A percentile compares a stretch with the other conserved stretches of the same genome.
phyloP scores from a whole-genome alignment of 1,140 invertebrate genomes.

The Procambarus virginalis region DNA sequence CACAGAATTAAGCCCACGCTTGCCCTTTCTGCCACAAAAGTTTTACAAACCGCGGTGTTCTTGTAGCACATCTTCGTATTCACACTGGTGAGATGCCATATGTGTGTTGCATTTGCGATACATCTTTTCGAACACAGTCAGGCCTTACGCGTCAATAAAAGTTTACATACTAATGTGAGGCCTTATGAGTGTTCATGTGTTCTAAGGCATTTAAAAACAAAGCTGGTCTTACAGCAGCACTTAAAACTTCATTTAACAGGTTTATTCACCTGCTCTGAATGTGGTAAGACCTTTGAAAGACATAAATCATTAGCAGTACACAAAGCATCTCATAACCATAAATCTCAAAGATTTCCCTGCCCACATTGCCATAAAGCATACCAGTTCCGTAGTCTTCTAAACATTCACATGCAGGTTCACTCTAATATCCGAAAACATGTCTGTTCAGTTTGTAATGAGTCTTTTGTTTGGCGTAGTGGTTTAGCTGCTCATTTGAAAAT shows the following conservation, averaged over 20 bases:
- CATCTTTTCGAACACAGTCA: slow-evolving; percentile 31
- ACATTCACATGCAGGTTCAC: slow-evolving; percentile 54
- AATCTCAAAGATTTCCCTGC: slow-evolving; percentile 35
- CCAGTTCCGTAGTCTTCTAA: slow-evolving; percentile 39
- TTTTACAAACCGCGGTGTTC: slow-evolving; percentile 53
- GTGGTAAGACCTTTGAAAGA: slow-evolving; percentile 49
- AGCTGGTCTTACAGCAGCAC: slow-evolving; percentile 51
- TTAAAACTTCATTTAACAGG: slow-evolving; percentile 53
- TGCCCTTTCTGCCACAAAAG: slow-evolving; percentile 31
- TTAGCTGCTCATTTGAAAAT: slow-evolving; percentile 57
- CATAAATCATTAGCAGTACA: slow-evolving; percentile 45
- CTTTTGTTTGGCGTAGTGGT: slow-evolving; percentile 56
- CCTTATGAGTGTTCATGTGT: slow-evolving; percentile 54
- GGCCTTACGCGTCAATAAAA: slow-evolving; percentile 35
- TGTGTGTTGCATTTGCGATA: slow-evolving; percentile 27
- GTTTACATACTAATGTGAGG: slow-evolving; percentile 30
- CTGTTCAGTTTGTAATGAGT: slow-evolving; percentile 28
- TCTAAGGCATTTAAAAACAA: slow-evolving; percentile 53
- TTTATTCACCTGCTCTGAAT: slow-evolving; percentile 51
- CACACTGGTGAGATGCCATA: slow-evolving; percentile 43
- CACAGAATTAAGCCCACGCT: slow-evolving; percentile 43
- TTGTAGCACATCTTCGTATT: slow-evolving; percentile 44
- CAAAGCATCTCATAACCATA: slow-evolving; percentile 49
- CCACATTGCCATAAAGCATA: slow-evolving; percentile 49
- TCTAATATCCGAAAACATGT: slow-evolving; percentile 41